Evolutionary conservation across 1,140 invertebrate genomes (phyloP).

Genomic region (Amyelois transitella): DNA sequence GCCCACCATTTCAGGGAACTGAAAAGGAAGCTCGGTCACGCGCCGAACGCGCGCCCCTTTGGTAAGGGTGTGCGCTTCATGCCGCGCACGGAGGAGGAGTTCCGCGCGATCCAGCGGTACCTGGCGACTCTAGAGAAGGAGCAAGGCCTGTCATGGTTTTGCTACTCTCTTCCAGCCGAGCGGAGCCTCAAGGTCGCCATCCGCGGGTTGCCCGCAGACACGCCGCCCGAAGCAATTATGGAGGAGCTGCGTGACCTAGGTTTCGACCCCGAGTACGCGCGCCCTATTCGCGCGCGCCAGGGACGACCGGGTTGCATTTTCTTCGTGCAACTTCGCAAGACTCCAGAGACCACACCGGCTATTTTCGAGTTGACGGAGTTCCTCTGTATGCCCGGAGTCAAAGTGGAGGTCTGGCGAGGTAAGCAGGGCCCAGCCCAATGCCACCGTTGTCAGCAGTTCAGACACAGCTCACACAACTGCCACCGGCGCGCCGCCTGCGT

Average conservation of each 20-base stretch:
- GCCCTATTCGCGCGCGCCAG: not conserved
- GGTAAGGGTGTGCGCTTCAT: too few relatives aligned
- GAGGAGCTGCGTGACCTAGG: not conserved
- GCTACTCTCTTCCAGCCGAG: not conserved
- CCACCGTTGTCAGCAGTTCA: too few relatives aligned
- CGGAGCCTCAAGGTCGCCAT: constrained; percentile 13
- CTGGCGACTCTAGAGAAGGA: not conserved
- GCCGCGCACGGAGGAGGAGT: not conserved
- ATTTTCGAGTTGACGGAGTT: constrained; percentile 7
- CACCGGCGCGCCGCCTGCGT: too few relatives aligned
- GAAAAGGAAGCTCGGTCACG: too few relatives aligned
- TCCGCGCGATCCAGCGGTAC: not conserved
- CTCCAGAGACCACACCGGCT: too few relatives aligned
- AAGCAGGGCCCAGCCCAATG: constrained; percentile 9
- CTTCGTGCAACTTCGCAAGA: too few relatives aligned
- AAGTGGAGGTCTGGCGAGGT: constrained; percentile 7
- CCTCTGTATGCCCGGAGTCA: constrained; percentile 6
- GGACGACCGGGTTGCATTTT: constrained; percentile 1
- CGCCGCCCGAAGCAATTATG: not conserved
- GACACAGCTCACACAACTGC: too few relatives aligned
- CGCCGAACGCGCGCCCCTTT: too few relatives aligned
- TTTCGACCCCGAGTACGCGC: not conserved
- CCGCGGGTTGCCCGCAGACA: constrained; percentile 7
- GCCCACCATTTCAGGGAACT: too few relatives aligned
- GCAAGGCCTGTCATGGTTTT: constrained; percentile 3